Evolutionary conservation across 2,888 invertebrate genomes (phyloP), one percentile per base, ranked within the genome.

Genomic region (Dasypogon diadema): DNA sequence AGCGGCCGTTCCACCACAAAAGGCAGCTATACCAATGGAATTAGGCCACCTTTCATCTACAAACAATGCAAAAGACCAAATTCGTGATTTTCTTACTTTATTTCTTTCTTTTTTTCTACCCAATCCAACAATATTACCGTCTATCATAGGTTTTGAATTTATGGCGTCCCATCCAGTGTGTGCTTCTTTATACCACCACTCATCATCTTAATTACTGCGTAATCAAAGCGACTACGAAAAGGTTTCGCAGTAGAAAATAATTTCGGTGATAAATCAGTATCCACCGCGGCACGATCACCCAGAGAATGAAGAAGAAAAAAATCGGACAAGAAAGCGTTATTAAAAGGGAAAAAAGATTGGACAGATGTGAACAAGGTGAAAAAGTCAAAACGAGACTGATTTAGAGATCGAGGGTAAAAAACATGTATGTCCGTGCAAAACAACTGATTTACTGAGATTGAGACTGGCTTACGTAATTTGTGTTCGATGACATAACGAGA

Each of bases 161-260:
- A n/a, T n/a, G n/a, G n/a, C n/a, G n/a, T n/a, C n/a, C n/a, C n/a
- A n/a, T n/a, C 30, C 30, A 30, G 4, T 3, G 3, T 42, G 8
- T 42, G 8, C 42, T 42, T 42, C 42, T 1, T 12, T 42, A 42
- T 42, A 42, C 18, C 51, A 16, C 14, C 1, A 51, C 8, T 51
- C 51, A 51, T 51, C 51, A 21, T 51, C 51, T 51, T 51, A 51
- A 51, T 51, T 51, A 51, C 51, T 51, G 51, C 51, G 51, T 51
- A 51, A 51, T 51, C 51, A 8, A 51, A 51, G 14, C 16, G 16
- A 51, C 14, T 51, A 16, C 51, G 51, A 51, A 51, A 48, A 21
- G 51, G 18, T 48, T 6, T 48, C n/a, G n/a, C n/a, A 48, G 12
- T 51, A 12, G 21, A 51, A 51, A 51, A 21, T 51, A 42, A 42